These are phyloP conservation scores for Notechis scutatus DNA, from an alignment of 2,113 vertebrate genomes.

Conservation along the genomic window DNA sequence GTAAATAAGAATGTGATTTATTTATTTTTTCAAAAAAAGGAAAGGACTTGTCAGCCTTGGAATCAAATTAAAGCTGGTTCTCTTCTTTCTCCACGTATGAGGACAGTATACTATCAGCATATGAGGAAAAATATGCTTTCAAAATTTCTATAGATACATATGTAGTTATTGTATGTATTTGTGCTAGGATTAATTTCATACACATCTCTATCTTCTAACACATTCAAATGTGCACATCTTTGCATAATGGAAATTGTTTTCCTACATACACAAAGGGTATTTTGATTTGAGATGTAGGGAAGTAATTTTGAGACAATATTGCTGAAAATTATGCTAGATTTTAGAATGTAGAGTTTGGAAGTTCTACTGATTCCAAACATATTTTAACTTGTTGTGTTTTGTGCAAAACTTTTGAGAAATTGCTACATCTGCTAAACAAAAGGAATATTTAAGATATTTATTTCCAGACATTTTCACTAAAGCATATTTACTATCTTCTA, in stretches of 20 bases:
- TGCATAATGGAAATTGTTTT: background rate
- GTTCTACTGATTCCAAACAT: background rate
- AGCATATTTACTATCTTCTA: slow-evolving; percentile 20
- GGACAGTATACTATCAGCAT: background rate
- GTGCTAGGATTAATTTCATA: background rate
- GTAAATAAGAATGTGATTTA: background rate
- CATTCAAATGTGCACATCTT: background rate
- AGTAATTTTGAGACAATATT: background rate
- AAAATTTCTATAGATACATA: background rate
- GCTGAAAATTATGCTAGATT: slow-evolving; percentile 30
- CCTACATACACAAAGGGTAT: background rate
- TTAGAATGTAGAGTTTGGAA: slow-evolving; percentile 25
- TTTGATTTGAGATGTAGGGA: background rate
- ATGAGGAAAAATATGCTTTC: background rate
- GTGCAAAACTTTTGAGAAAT: slow-evolving; percentile 38
- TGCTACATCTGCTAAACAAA: slow-evolving; percentile 8
- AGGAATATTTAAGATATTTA: background rate
- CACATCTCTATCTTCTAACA: background rate
- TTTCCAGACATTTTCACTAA: slow-evolving; percentile 34
- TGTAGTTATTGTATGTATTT: background rate
- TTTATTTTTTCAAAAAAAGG: slow-evolving; percentile 34
- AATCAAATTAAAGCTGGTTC: background rate
- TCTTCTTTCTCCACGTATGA: background rate
- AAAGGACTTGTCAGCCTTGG: background rate
- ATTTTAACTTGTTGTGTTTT: slow-evolving; percentile 40